These are phyloP conservation scores for Chironomus tentans DNA, from an alignment of 2,888 invertebrate species.

Conservation along the genomic window DNA sequence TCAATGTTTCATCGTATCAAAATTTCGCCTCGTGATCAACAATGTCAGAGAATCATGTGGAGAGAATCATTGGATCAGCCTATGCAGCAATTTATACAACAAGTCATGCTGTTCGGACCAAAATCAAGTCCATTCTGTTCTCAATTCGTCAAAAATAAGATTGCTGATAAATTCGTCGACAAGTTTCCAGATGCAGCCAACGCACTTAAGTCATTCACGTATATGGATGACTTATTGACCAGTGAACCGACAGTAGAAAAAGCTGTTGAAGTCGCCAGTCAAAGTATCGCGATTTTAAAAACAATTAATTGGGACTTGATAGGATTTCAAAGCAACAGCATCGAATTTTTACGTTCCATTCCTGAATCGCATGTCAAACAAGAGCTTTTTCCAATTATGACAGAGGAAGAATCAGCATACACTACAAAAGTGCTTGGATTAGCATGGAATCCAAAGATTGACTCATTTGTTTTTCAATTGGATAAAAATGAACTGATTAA, in stretches of 20 bases:
- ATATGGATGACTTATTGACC: not conserved
- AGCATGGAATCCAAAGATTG: not conserved
- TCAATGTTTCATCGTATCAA: slow-evolving; percentile 33
- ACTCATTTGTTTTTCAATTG: not conserved
- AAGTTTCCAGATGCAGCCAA: not conserved
- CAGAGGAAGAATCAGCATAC: not conserved
- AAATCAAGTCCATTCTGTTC: not conserved
- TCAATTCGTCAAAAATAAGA: not conserved
- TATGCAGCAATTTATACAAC: not conserved
- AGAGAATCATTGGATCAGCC: slow-evolving; percentile 27
- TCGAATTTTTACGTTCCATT: not conserved
- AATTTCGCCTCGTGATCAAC: slow-evolving; percentile 32
- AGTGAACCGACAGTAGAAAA: not conserved
- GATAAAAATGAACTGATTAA: not conserved
- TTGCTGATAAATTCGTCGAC: not conserved
- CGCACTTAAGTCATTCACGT: not conserved
- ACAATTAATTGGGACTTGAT: not conserved
- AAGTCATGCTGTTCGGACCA: not conserved
- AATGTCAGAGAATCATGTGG: slow-evolving; percentile 34
- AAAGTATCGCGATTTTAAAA: not conserved
- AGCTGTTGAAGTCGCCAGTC: not conserved
- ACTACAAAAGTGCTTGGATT: not conserved
- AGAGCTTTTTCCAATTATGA: not conserved
- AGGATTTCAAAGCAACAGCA: not conserved
- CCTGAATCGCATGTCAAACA: not conserved